Percentiles rank a stretch among this genome's conserved stretches.
Conservation (phyloP, 2,888 invertebrate genomes). For the Allolobophora icterica region DNA sequence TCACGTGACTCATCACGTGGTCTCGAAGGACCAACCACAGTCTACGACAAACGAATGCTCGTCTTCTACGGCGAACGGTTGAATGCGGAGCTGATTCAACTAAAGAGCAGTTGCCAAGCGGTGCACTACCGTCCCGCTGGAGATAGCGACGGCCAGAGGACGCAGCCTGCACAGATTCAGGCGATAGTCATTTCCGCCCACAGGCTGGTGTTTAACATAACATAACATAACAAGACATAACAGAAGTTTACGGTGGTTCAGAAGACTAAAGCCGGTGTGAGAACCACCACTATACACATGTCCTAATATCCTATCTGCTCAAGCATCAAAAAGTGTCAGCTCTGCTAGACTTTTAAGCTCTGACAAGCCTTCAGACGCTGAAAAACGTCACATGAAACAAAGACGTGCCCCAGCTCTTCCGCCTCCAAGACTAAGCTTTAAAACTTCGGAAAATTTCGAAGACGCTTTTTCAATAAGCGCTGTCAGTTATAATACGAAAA, state of each 20-base stretch:
- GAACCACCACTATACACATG: no score
- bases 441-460: not conserved
- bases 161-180: not conserved
- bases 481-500: not conserved
- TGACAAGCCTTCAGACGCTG: not conserved
- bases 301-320: no score
- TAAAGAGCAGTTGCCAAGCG: not conserved
- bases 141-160: not conserved
- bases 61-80: not conserved
- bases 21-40: not conserved
- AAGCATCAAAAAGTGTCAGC: no score
- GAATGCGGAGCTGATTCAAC: not conserved
- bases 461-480: not conserved
- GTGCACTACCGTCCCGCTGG: not conserved
- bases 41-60: not conserved
- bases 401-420: slow-evolving; percentile 6
- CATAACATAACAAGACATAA: no score
- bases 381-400: not conserved
- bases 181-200: not conserved
- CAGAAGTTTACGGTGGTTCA: no score
- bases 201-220: not conserved
- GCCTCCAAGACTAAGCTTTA: not conserved
- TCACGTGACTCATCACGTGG: not conserved
- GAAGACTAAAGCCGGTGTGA: no score
- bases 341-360: not conserved